These are phyloP conservation scores for Heterodera schachtii DNA, from an alignment of 1,140 invertebrate species.

Conservation along the genomic window DNA sequence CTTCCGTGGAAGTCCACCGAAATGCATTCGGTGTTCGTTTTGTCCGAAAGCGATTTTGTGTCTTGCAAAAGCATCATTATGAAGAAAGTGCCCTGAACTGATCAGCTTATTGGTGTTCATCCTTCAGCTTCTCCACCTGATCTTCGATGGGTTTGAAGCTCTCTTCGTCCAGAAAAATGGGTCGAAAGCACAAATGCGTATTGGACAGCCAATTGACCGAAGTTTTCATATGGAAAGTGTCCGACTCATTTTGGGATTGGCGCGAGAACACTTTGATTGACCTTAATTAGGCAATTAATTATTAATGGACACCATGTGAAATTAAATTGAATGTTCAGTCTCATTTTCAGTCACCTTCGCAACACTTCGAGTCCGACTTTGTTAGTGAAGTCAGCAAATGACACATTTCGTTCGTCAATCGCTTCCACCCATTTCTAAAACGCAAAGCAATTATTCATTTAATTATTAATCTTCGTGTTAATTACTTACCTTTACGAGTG, in stretches of 20 bases:
- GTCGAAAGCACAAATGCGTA: slow-evolving; percentile 59
- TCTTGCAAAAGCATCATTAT: slow-evolving; percentile 53
- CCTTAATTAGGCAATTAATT: slow-evolving; percentile 8
- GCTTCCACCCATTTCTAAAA: slow-evolving; percentile 55
- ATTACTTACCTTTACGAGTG: slow-evolving; percentile 39
- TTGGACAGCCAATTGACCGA: slow-evolving; percentile 57
- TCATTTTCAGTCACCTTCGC: slow-evolving; percentile 30
- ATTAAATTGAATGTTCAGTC: background rate
- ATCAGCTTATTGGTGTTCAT: background rate
- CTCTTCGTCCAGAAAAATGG: slow-evolving; percentile 44
- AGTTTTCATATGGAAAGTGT: slow-evolving; percentile 48
- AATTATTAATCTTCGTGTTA: too few relatives aligned
- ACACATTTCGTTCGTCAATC: slow-evolving; percentile 51
- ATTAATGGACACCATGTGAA: too few relatives aligned
- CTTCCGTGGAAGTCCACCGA: slow-evolving; percentile 57
- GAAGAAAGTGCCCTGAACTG: slow-evolving; percentile 55
- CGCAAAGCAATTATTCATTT: slow-evolving; percentile 3
- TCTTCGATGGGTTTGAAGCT: slow-evolving; percentile 57
- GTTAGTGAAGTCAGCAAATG: slow-evolving; percentile 58
- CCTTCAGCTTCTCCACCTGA: slow-evolving; percentile 41
- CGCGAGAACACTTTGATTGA: slow-evolving; percentile 53
- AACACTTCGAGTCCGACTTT: slow-evolving; percentile 48
- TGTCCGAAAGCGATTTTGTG: slow-evolving; percentile 42
- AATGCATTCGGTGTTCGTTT: slow-evolving; percentile 46
- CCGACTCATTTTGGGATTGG: slow-evolving; percentile 52